Evolutionary conservation across 2,797 vertebrate species (phyloP).

Genomic region (Parauchenoglanis ngamensis): DNA sequence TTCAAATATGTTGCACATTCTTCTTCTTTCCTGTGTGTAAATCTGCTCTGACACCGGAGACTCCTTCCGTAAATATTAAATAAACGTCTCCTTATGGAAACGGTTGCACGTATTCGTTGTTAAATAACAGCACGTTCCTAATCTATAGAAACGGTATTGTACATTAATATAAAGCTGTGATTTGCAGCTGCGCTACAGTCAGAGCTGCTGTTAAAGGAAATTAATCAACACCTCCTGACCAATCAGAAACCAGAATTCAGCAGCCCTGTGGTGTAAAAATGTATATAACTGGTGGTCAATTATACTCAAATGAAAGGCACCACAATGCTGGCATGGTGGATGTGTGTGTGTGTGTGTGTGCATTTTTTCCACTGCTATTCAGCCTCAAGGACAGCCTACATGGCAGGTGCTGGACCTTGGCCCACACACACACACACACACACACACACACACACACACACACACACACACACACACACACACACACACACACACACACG

Average conservation of each 20-base stretch:
- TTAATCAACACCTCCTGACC: neutral
- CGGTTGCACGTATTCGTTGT: neutral
- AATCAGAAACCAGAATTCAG: neutral
- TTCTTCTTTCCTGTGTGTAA: neutral
- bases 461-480: constrained; percentile 48
- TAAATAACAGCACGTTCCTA: neutral
- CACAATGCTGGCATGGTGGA: constrained; percentile 24
- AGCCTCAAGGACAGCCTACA: constrained; percentile 40
- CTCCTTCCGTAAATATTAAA: neutral
- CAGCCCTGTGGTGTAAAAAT: neutral
- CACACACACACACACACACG: constrained; percentile 45
- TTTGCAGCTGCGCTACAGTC: neutral
- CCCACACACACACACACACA: constrained; percentile 37
- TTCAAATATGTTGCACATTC: no score
- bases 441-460: constrained; percentile 36
- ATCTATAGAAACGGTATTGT: neutral
- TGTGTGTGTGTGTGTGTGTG: constrained; percentile 17
- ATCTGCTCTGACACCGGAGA: neutral
- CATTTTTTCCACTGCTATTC: constrained; percentile 32
- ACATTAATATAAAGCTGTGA: neutral
- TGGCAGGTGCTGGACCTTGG: constrained; percentile 42
- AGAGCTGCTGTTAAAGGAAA: neutral
- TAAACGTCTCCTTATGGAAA: neutral
- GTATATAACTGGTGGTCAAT: constrained; percentile 3
- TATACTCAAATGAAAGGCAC: constrained; percentile 14